Conservation (phyloP, 2,113 vertebrate genomes). For the Plecturocebus donacophilus region DNA sequence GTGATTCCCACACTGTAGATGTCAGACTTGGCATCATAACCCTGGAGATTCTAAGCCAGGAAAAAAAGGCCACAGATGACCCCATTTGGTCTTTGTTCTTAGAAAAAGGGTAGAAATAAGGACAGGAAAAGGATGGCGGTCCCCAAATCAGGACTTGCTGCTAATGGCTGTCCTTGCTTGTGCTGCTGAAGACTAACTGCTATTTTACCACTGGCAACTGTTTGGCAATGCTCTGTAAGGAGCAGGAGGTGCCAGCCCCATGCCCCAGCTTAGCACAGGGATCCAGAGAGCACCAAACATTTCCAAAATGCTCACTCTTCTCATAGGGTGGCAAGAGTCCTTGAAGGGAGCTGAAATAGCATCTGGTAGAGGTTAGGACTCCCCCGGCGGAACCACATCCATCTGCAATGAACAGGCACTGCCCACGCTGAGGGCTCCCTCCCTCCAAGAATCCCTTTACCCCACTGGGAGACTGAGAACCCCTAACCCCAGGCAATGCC, state of each 20-base stretch:
- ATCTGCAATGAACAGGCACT: not conserved
- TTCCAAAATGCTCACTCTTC: not conserved
- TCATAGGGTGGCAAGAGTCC: not conserved
- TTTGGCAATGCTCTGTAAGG: not conserved
- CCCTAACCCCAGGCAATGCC: not conserved
- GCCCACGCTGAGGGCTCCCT: no score
- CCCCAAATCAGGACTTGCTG: not conserved
- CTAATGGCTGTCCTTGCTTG: not conserved
- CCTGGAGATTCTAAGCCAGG: slow-evolving; percentile 92
- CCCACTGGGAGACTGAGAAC: not conserved
- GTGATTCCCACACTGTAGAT: slow-evolving; percentile 99
- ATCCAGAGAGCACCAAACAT: not conserved
- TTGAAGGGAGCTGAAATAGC: not conserved
- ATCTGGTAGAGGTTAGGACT: not conserved
- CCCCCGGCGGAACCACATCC: not conserved
- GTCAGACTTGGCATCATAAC: slow-evolving; percentile 97
- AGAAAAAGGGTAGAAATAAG: not conserved
- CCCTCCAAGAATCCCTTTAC: not conserved
- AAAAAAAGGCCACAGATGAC: slow-evolving; percentile 60
- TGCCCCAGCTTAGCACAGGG: not conserved
- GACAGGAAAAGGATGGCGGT: not conserved
- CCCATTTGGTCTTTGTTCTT: slow-evolving; percentile 7
- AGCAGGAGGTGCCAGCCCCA: not conserved
- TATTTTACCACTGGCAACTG: not conserved
- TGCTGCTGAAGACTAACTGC: not conserved